These are phyloP conservation scores for Micrastur ruficollis DNA, from an alignment of 2,797 vertebrate species.

Conservation along the genomic window DNA sequence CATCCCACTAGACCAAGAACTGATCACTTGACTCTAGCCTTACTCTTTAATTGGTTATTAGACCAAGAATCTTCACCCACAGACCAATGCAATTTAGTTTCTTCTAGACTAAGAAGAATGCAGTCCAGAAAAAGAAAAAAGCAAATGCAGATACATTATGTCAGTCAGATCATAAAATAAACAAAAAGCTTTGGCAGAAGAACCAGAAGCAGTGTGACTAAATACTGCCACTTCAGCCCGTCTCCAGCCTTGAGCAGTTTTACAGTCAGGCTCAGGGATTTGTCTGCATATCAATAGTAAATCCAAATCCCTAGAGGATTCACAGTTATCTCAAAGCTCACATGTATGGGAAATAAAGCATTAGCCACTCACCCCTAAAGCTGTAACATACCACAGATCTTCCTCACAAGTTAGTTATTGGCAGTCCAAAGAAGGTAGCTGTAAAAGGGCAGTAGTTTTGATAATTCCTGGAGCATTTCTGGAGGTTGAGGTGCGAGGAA, in stretches of 20 bases:
- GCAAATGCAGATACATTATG: background rate
- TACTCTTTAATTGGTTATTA: background rate
- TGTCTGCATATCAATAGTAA: conserved; percentile 43
- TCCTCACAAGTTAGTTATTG: background rate
- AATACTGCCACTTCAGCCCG: background rate
- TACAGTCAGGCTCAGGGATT: conserved; percentile 34
- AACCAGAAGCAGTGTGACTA: background rate
- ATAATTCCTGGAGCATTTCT: background rate
- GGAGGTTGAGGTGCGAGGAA: background rate
- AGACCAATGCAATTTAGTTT: background rate
- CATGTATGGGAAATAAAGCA: background rate
- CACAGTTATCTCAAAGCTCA: conserved; percentile 43
- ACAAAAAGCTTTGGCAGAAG: background rate
- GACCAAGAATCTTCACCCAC: background rate
- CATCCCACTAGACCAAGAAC: background rate
- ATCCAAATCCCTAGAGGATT: conserved; percentile 31
- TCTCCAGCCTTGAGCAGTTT: conserved; percentile 16
- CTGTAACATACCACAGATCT: background rate
- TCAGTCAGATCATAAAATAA: background rate
- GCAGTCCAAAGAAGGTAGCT: background rate
- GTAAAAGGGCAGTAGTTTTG: background rate
- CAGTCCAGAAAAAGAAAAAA: background rate
- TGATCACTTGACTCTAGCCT: background rate
- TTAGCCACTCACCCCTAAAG: background rate
- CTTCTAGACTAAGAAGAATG: background rate